Evolutionary conservation across 2,888 invertebrate genomes (phyloP).

Genomic region (Folsomia manolachei): DNA sequence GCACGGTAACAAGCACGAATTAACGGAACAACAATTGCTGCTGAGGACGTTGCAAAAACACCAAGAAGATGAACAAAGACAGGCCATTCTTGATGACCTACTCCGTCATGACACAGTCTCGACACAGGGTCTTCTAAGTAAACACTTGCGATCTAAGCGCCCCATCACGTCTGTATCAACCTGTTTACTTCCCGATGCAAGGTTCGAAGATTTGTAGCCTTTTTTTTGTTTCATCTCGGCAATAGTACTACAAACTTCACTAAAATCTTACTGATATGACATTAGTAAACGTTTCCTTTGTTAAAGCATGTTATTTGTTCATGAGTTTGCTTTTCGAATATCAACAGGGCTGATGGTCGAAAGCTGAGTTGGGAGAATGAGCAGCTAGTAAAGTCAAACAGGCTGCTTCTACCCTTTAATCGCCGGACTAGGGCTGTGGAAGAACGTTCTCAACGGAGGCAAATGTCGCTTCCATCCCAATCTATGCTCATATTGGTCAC

Average conservation of each 20-base stretch:
- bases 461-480: slow-evolving; percentile 1
- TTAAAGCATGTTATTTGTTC: too few species aligned
- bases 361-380: too few species aligned
- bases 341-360: not conserved
- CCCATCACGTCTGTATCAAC: not conserved
- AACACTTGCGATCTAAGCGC: slow-evolving; percentile 15
- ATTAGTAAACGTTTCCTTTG: too few species aligned
- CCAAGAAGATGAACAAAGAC: slow-evolving; percentile 14
- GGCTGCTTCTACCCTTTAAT: not conserved
- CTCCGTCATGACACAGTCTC: slow-evolving; percentile 16
- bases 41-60: not conserved
- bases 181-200: not conserved
- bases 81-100: slow-evolving; percentile 18
- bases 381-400: too few species aligned
- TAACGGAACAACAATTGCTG: not conserved
- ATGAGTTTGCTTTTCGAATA: too few species aligned
- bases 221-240: too few species aligned
- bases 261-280: too few species aligned
- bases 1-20: not conserved
- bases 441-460: not conserved
- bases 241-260: too few species aligned
- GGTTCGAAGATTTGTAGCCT: too few species aligned
- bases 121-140: not conserved
- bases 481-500: slow-evolving; percentile 37
- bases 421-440: not conserved